Base-by-base conservation (phyloP, 2,797 vertebrate genomes). In the Gymnopithys bicolor region DNA sequence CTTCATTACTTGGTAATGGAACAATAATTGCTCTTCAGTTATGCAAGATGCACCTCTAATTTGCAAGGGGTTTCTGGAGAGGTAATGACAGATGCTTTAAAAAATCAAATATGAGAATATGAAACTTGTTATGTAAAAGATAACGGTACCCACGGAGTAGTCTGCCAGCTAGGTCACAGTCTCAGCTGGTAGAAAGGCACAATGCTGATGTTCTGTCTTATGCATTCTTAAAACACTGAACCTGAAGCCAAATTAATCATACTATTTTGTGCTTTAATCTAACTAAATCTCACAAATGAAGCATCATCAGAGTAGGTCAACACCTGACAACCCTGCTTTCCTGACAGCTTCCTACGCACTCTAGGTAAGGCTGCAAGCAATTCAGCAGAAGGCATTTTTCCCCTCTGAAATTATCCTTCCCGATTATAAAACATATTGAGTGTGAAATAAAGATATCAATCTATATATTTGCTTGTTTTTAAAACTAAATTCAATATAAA, bases 1-100 rank as follows among this genome's bases (percentile, higher is more conserved):
- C 92, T 95, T 97, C 83, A 95, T 94, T 94, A 95, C 37, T 75
- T 60, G 33, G 55, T 92, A 96, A 96, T 85, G 79, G 86, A 85
- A 76, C 60, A 87, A 62, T 89, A 95, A 94, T 79, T 94, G 84
- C 88, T 94, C 80, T 93, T 91, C 80, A 82, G 80, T 91, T 82
- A 94, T 89, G 82, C 84, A 95, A 96, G 66, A 74, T 55, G 64
- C 81, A 84, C 63, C 70, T 94, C 71, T 81, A 91, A 93, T 60
- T 91, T 94, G 46, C 84, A 92, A 87, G 62, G 69, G 84, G 64
- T 86, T 97, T 95, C 90, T 74, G 64, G 84, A 90, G 81, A 94
- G 78, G 66, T 87, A 93, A 95, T 66, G 67, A 88, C 67, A 96
- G 63, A 90, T 64, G 76, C 46, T 88, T 94, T 51, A 85, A 94